phyloP scores from a whole-genome alignment of 1,140 invertebrate species.

The Dreissena polymorpha region DNA sequence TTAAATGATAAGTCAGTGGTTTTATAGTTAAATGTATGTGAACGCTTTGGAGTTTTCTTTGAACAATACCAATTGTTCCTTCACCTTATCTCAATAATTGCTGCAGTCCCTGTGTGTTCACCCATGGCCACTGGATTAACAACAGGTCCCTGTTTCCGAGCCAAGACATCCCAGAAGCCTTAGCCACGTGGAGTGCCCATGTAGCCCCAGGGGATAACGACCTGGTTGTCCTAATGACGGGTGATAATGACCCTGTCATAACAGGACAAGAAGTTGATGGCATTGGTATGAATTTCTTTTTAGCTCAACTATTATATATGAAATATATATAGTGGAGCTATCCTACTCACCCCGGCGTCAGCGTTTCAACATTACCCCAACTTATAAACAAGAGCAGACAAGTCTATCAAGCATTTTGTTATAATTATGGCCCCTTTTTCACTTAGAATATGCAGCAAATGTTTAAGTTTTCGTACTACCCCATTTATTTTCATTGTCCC shows the following conservation, averaged over 20 bases:
- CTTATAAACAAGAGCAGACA: no score
- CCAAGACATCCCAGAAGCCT: conserved; percentile 79
- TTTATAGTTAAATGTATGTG: neutral
- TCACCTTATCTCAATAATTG: neutral
- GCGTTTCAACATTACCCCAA: no score
- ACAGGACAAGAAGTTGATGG: neutral
- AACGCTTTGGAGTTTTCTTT: neutral
- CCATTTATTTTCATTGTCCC: no score
- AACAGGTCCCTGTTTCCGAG: conserved; percentile 80
- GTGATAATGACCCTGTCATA: conserved; percentile 70
- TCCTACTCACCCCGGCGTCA: no score
- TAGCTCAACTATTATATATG: neutral
- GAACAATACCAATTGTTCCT: neutral
- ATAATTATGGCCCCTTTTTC: no score
- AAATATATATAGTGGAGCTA: no score
- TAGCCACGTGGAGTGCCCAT: conserved; percentile 80
- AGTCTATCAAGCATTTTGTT: no score
- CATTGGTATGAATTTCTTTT: no score
- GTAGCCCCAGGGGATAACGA: conserved; percentile 63
- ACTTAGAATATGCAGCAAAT: no score
- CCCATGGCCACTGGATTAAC: conserved; percentile 78
- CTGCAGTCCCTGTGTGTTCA: conserved; percentile 76
- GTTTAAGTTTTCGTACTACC: no score
- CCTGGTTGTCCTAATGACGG: conserved; percentile 77
- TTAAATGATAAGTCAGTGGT: neutral